Evolutionary conservation across 2,113 vertebrate genomes (phyloP).

Genomic region (Stigmatopora argus): DNA sequence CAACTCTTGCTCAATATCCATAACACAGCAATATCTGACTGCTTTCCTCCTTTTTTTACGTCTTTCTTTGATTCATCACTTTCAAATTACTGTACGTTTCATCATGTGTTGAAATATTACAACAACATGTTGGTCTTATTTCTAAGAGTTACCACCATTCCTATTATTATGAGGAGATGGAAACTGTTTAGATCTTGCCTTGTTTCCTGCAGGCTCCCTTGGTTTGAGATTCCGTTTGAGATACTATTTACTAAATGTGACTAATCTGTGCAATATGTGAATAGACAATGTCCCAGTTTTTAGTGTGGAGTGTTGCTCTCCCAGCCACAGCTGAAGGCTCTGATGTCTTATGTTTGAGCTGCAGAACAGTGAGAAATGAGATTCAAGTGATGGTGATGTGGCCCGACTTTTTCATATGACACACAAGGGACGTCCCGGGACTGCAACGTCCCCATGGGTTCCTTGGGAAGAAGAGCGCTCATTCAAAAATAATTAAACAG

Average conservation of each 20-base stretch:
- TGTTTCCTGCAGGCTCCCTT: conserved; percentile 25
- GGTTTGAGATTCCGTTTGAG: conserved; percentile 32
- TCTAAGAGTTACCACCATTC: neutral
- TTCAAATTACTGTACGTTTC: conserved; percentile 29
- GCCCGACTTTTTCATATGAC: conserved; percentile 61
- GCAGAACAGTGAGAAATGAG: conserved; percentile 54
- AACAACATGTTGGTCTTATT: conserved; percentile 7
- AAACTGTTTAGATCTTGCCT: conserved; percentile 28
- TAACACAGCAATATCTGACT: neutral
- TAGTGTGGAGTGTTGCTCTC: conserved; percentile 37
- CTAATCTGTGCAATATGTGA: conserved; percentile 43
- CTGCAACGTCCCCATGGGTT: conserved; percentile 51
- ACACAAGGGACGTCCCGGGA: conserved; percentile 56
- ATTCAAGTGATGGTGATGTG: conserved; percentile 62
- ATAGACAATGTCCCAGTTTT: conserved; percentile 29
- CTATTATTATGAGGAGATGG: conserved; percentile 6
- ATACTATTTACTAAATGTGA: conserved; percentile 41
- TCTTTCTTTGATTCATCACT: neutral
- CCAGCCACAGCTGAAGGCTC: conserved; percentile 43
- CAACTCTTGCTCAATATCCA: neutral
- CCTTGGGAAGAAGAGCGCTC: conserved; percentile 47
- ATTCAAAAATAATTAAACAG: conserved; percentile 46
- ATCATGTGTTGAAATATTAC: conserved; percentile 35
- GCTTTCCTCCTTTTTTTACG: neutral
- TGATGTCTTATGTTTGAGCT: conserved; percentile 51